Evolutionary conservation across 2,797 vertebrate genomes (phyloP).

Genomic region (Trachops cirrhosus): DNA sequence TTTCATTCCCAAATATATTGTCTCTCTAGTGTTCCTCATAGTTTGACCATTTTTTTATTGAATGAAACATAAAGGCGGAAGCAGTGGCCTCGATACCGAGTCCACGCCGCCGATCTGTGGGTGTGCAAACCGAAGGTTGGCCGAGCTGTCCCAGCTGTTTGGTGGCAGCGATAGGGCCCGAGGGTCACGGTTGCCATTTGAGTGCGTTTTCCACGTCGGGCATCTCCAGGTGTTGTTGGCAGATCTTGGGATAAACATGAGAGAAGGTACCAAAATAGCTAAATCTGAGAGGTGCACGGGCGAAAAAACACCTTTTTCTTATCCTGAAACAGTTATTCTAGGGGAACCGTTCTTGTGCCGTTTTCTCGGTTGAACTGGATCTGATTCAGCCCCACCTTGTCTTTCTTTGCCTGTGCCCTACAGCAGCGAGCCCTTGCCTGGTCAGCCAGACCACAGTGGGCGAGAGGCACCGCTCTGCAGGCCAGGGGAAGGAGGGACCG

Average conservation of each 20-base stretch:
- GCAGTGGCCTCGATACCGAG: not conserved
- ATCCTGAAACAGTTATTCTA: not conserved
- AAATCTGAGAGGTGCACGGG: not conserved
- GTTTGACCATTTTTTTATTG: not conserved
- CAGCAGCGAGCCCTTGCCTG: not conserved
- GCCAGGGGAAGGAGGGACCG: not conserved
- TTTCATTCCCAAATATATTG: not conserved
- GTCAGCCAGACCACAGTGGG: not conserved
- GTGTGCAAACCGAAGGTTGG: not conserved
- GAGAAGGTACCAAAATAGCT: not conserved
- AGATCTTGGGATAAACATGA: not conserved
- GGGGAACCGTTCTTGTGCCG: not conserved
- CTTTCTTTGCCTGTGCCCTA: not conserved
- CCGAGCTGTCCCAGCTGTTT: not conserved
- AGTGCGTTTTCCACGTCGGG: not conserved
- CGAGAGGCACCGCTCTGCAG: not conserved
- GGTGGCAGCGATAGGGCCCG: not conserved
- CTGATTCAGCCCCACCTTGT: not conserved
- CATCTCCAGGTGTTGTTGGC: not conserved
- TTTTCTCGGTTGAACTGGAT: not conserved
- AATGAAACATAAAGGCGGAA: not conserved
- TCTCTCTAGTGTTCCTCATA: not conserved
- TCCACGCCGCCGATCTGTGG: not conserved
- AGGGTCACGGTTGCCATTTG: not conserved
- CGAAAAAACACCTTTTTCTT: not conserved